These are phyloP conservation scores for Epicauta chinensis DNA, from an alignment of 1,140 invertebrate species.

Conservation along the genomic window DNA sequence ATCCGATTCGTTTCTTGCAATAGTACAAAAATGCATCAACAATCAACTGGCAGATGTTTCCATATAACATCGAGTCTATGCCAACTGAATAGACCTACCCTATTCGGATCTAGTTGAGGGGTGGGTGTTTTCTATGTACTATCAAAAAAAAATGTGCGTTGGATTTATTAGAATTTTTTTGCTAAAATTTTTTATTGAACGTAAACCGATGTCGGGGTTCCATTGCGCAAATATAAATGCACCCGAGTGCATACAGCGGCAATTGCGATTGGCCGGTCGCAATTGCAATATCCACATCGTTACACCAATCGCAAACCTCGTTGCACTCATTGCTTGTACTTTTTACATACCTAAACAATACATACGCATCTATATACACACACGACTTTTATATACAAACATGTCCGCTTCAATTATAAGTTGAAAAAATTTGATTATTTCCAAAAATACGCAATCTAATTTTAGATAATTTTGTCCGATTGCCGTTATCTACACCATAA, in stretches of 20 bases:
- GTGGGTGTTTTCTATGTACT: too few species aligned
- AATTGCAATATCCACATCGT: constrained; percentile 7
- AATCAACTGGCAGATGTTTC: neutral
- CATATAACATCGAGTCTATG: neutral
- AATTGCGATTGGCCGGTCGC: constrained; percentile 9
- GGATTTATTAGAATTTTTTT: too few species aligned
- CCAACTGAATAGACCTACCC: neutral
- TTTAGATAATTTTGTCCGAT: too few species aligned
- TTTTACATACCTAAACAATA: constrained; percentile 6
- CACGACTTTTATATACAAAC: too few species aligned
- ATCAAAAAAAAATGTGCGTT: too few species aligned
- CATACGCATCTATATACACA: too few species aligned
- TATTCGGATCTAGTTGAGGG: too few species aligned
- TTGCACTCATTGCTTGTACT: constrained; percentile 8
- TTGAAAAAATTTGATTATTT: too few species aligned
- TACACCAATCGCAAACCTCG: constrained; percentile 13
- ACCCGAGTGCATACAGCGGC: constrained; percentile 9
- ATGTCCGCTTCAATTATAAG: too few species aligned
- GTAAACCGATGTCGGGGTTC: constrained; percentile 11
- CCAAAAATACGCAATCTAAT: too few species aligned
- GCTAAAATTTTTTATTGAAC: too few species aligned
- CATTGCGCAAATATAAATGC: constrained; percentile 13
- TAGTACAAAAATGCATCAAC: neutral
- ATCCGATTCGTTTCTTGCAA: neutral
- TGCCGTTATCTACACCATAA: too few species aligned